Base-by-base conservation (phyloP, 2,797 vertebrate genomes). In the Sarcoramphus papa region DNA sequence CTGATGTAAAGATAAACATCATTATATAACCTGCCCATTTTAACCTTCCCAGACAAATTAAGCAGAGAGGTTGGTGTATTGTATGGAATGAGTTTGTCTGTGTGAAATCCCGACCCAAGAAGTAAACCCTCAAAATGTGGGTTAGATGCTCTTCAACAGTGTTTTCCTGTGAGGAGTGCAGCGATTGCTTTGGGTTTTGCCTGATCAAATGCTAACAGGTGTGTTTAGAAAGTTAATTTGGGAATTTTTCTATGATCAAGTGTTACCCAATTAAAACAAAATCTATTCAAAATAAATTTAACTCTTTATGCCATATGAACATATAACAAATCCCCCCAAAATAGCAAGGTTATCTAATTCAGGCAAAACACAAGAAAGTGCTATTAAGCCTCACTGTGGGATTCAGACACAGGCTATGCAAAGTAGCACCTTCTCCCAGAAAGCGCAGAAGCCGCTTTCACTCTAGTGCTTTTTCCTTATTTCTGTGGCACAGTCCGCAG, bases 1-100 rank as follows among this genome's bases (percentile, higher is more conserved):
- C 95, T 91, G 79, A 94, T 97, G 91, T 90, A 94, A 97, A 97
- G 95, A 97, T 95, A 96, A 94, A 97, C 96, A 81, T 63, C 79
- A 91, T 97, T 96, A 97, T 90, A 92, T 97, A 96, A 97, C 81
- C 87, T 94, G 76, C 43, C 79, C 92, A 78, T 86, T 97, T 96
- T 93, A 96, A 94, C 89, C 81, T 97, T 88, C 88, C 41, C 85
- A 93, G 89, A 67, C 92, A 96, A 94, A 94, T 68, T 85, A 95
- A 76, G 65, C 89, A 88, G 87, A 31, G 54, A 76, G 70, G 83
- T 76, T 84, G 51, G 54, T 78, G 54, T 75, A 64, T 75, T 35
- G 18, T 25, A 72, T 8, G 48, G 68, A 92, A 65, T 19, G 31
- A 84, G n/a, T 40, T 83, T 73, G 50, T 45, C 70, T 59, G 45